Base-by-base conservation (phyloP, 2,888 invertebrate species). In the Ceraclea dissimilis region DNA sequence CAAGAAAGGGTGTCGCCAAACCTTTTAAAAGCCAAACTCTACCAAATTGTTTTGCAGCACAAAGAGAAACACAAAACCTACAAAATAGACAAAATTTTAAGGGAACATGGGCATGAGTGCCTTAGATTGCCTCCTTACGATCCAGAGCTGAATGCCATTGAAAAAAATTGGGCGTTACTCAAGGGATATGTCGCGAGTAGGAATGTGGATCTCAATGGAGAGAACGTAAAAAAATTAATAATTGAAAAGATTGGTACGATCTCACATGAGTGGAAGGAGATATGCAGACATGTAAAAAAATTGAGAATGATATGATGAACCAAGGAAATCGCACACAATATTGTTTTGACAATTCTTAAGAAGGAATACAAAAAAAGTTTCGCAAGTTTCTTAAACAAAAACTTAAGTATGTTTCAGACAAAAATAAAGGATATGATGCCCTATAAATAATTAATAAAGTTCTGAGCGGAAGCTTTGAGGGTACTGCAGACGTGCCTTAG, bases 91-190 rank as follows among this genome's bases (percentile, higher is more conserved):
- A 26, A 13, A 22, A 47, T 47, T 20, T 19, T 47, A 20, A 18
- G 19, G 8, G 49, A 49, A 49, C 26, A 16, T 21, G 26, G 49
- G 2, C 49, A 49, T 16, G 5, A 49, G 22, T 21, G 21, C 26
- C 26, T 49, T 22, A 49, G 49, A 26, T 26, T 49, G 21, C 26
- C 49, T 22, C 49, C 16, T 22, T 49, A 49, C 22, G 22, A 49
- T 49, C 26, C 49, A 4, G 49, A 49, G 22, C 16, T 49, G 26
- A 49, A 49, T 16, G 22, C 49, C 2, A 49, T 49, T n/a, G 49
- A 49, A 49, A 49, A 49, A 49, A 49, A 22, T 49, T 49, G 49
- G 49, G 26, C 49, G 21, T 4, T 26, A 26, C n/a, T 49, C 2
- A 49, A 49, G n/a, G 49, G 49, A 22, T 49, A 49, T 26, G 26